A percentile compares a stretch with the other conserved stretches of the same genome.
Conservation (phyloP, 2,888 invertebrate species). For the Sycophila texana region DNA sequence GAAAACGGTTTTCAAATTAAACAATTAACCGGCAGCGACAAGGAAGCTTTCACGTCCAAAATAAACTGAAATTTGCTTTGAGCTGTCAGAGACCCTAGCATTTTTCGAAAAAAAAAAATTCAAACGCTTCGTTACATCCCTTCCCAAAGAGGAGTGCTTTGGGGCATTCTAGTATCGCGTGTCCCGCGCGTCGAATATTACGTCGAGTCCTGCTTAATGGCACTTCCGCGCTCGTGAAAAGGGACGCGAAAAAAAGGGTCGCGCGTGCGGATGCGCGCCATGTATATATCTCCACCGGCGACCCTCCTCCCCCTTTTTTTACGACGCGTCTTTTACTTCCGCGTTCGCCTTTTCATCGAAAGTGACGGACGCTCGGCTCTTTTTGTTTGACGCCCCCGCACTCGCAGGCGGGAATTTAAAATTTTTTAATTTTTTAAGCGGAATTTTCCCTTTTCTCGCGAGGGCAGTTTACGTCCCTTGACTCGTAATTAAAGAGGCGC, state of each 20-base stretch:
- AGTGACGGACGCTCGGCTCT: not conserved
- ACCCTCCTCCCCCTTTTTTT: not conserved
- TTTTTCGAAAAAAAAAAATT: no score
- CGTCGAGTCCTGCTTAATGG: not conserved
- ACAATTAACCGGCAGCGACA: no score
- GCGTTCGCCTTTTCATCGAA: not conserved
- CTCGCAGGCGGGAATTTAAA: not conserved
- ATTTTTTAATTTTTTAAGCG: not conserved
- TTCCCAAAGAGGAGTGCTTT: no score
- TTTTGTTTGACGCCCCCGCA: not conserved
- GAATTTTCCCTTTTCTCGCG: not conserved
- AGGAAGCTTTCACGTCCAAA: no score
- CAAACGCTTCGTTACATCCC: no score
- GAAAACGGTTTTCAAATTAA: no score
- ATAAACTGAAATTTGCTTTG: no score
- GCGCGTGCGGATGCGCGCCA: not conserved
- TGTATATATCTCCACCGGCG: not conserved
- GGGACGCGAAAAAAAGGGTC: not conserved
- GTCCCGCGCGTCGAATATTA: not conserved
- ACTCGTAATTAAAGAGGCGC: not conserved
- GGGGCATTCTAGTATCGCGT: not conserved
- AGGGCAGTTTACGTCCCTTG: not conserved
- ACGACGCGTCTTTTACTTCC: conserved; percentile 7
- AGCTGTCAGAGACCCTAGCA: no score
- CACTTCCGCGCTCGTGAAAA: not conserved